phyloP scores from a whole-genome alignment of 2,888 invertebrate species.

The Tetragonisca angustula region DNA sequence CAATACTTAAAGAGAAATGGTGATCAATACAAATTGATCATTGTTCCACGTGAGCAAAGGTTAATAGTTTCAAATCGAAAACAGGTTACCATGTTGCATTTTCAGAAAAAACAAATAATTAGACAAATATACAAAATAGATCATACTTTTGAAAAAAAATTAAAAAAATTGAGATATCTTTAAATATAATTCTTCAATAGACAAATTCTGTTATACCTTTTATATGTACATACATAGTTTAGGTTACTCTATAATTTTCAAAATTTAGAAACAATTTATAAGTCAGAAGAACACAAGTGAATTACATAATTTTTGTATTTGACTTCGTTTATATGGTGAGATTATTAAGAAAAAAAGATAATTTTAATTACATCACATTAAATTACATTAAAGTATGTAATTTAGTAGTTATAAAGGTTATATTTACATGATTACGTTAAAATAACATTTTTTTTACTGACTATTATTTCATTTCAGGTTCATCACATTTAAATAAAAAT shows the following conservation, averaged over 20 bases:
- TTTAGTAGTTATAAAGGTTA: conserved; percentile 12
- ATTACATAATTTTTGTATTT: conserved; percentile 35
- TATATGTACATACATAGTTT: conserved; percentile 32
- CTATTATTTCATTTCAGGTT: conserved; percentile 23
- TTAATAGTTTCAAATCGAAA: conserved; percentile 6
- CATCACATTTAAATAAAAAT: background rate
- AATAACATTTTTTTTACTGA: background rate
- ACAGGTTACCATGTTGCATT: conserved; percentile 52
- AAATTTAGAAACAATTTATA: conserved; percentile 38
- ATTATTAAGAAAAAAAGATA: background rate
- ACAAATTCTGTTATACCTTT: background rate
- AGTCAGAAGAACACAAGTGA: background rate
- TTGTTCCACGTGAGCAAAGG: conserved; percentile 34
- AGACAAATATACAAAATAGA: conserved; percentile 8
- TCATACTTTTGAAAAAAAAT: conserved; percentile 19
- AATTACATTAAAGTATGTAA: conserved; percentile 4
- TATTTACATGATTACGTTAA: background rate
- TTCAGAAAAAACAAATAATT: conserved; percentile 11
- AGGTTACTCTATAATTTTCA: conserved; percentile 33
- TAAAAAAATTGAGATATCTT: conserved; percentile 21
- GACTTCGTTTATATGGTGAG: background rate
- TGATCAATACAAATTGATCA: conserved; percentile 17
- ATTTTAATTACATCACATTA: background rate
- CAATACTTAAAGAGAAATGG: background rate
- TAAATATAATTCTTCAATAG: background rate